These are phyloP conservation scores for Mobula hypostoma DNA, from an alignment of 2,113 vertebrate species.

Conservation along the genomic window DNA sequence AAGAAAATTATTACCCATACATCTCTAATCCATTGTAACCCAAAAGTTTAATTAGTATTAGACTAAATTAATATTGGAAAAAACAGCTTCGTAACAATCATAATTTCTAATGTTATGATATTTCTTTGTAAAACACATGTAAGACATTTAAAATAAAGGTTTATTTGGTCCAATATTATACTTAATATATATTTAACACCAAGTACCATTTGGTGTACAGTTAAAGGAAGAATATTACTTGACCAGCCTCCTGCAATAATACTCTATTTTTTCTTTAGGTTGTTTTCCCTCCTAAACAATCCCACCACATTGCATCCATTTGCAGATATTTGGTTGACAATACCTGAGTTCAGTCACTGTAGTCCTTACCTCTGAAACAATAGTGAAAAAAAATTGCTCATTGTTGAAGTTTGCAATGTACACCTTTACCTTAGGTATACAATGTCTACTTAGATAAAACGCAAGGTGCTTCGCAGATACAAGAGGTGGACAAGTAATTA, in stretches of 20 bases:
- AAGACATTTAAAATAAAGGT: neutral
- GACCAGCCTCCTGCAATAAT: neutral
- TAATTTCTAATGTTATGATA: neutral
- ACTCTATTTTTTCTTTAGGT: neutral
- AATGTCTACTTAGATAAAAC: neutral
- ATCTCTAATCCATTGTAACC: neutral
- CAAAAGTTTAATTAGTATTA: neutral
- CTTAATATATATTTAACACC: neutral
- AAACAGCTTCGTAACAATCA: neutral
- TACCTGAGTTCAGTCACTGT: neutral
- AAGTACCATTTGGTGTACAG: neutral
- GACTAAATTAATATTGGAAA: neutral
- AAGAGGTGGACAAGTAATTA: neutral
- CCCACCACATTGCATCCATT: neutral
- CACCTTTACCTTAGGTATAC: neutral
- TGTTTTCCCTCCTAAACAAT: neutral
- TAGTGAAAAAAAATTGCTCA: neutral
- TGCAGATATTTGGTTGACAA: neutral
- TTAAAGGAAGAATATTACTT: neutral
- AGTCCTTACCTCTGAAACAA: neutral
- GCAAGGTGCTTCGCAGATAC: neutral
- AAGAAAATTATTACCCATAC: neutral
- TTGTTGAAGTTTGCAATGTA: neutral
- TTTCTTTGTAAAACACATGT: neutral
- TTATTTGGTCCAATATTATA: neutral